Base-by-base conservation (phyloP, 2,113 vertebrate genomes). In the Nibea coibor region DNA sequence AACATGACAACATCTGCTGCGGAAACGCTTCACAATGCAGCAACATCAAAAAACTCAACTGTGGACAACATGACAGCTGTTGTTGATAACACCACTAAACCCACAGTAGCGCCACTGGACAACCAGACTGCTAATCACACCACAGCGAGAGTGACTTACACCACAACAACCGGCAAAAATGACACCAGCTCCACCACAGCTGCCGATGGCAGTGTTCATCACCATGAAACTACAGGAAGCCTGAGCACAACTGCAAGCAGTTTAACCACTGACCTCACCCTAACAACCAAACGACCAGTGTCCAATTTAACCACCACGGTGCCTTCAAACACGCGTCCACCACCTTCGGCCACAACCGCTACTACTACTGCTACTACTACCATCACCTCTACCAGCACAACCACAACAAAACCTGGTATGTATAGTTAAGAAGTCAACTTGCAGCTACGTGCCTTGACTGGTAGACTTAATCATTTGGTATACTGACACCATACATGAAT, bases 121-220 rank as follows among this genome's bases (percentile, higher is more conserved):
- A 82, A 86, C 31, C 63, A 78, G 10, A 86, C 77, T 6, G 20
- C 16, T 67, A 57, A 83, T 75, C 19, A 50, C 47, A 81, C 68
- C 56, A 80, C 83, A 28, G 4, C 3, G 0, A 56, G 10, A 20
- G 16, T 48, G 61, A 43, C 58, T 45, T 5, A n/a, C 47, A 16
- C 66, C 10, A 77, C 81, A 53, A 48, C 73, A 61, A 48, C 19
- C 31, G 45, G 4, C n/a, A 28, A 22, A 14, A 61, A 53, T 0
- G 4, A 73, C 22, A 51, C 4, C 16, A 75, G 22, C 73, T 26
- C 59, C 10, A 80, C 61, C 11, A 62, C 68, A 57, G 9, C 62
- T n/a, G 6, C 24, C 19, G n/a, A 3, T 42, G 28, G 2, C 15
- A 0, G 51, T 1, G 7, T 12, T 5, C 20, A n/a, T 16, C n/a